Base-by-base conservation (phyloP, 2,888 invertebrate genomes). In the Boloria selene region DNA sequence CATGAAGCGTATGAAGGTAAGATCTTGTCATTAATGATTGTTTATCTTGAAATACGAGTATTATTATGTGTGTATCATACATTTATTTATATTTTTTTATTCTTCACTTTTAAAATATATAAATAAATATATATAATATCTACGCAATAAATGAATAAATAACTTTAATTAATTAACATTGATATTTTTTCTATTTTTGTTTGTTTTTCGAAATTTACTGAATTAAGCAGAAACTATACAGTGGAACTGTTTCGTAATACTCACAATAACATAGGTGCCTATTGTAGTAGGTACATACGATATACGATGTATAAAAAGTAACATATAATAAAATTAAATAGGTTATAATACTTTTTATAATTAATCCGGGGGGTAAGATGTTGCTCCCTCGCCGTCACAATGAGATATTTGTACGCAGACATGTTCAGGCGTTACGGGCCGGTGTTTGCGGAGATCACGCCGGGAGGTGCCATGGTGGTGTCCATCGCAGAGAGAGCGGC, bases 1-100 rank as follows among this genome's bases (percentile, higher is more conserved):
- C 97, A 96, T 81, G 95, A 96, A 78, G 96, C 95, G 72, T 97
- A 97, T 86, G 93, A 93, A 92, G 96, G 96, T 96, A 84, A 90
- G 81, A 68, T 71, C 60, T n/a, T 38, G 31, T 38, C 10, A 18
- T 18, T n/a, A 42, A 45, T 45, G 10, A 17, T 31, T 14, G 13
- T 38, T 38, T 31, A 2, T n/a, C 26, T 31, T 52, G 1, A 26
- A 5, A 52, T 52, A 10, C n/a, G 10, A 31, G 10, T 7, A 52
- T 22, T 2, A 22, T 26, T 26, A 22, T 10, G 5, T 14, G 13
- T n/a, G n/a, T 13, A 26, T 26, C n/a, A 31, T 6, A 53, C 31
- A 5, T 5, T 14, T 17, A 38, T 16, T 16, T 38, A 31, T 0
- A 1, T 13, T 17, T 13, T 1, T 51, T 4, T 14, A 5, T 31